phyloP scores from a whole-genome alignment of 2,888 invertebrate genomes.

The Periphyllus acericola region DNA sequence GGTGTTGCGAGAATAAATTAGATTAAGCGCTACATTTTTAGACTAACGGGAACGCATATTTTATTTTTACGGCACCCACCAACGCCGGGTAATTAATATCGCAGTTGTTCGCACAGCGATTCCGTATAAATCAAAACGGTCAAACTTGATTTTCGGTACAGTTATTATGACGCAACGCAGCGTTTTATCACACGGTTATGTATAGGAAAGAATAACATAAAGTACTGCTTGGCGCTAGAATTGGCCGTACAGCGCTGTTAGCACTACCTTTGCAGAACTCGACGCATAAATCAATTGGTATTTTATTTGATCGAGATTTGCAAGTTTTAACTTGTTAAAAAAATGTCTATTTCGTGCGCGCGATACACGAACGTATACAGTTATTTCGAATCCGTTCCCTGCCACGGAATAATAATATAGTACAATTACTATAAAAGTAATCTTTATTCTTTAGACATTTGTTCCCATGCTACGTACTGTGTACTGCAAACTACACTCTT shows the following conservation, averaged over 20 bases:
- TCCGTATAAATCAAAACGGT: not conserved
- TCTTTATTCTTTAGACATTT: no score
- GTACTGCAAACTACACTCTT: no score
- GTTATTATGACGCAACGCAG: not conserved
- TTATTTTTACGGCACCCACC: not conserved
- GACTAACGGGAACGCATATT: no score
- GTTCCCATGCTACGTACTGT: no score
- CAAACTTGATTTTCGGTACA: not conserved
- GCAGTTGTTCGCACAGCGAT: not conserved
- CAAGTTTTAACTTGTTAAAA: not conserved
- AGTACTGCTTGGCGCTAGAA: not conserved
- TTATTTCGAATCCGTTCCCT: no score
- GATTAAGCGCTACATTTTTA: no score
- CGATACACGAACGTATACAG: no score
- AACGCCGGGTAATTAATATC: not conserved
- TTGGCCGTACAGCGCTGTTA: not conserved
- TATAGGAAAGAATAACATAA: not conserved
- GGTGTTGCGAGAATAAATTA: no score
- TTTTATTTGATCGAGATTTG: not conserved
- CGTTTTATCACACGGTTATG: not conserved
- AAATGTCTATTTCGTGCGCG: no score
- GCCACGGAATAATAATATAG: no score
- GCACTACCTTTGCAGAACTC: not conserved
- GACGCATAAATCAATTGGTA: not conserved
- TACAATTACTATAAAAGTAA: no score